Base-by-base conservation (phyloP, 2,113 vertebrate genomes). In the Atlantisia rogersi region DNA sequence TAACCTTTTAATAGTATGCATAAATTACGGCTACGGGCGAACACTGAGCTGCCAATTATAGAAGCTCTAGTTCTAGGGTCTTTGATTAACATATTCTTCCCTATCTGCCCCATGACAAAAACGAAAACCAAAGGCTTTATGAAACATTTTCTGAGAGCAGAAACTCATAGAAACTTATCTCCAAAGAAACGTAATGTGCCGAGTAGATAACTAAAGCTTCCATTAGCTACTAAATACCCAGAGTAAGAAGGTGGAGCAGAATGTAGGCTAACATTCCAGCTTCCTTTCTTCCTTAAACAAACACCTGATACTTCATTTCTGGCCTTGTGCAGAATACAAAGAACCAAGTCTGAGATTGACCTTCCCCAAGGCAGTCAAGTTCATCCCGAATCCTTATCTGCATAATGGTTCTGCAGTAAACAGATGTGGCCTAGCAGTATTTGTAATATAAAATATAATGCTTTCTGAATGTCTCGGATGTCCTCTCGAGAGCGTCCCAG, bases 1-100 rank as follows among this genome's bases (percentile, higher is more conserved):
- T 95, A 95, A 95, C 83, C 80, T 97, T 94, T 87, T 81, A 96
- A 88, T 94, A 74, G 63, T 65, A 65, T 2, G 75, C 81, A 90
- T 91, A 86, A 92, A 69, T 86, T 97, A 85, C 67, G 53, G 95
- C 84, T 94, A 73, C 0, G 4, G 35, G 80, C 95, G 74, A 82
- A 84, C 96, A 91, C 85, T 26, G 65, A 96, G 87, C 81, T 93
- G 94, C 82, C 42, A 97, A 96, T 95, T 80, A 58, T 22, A 92
- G 92, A 69, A 91, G 64, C 44, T 86, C 22, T 81, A 69, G 74
- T 92, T 86, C 92, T 60, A 93, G 84, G 52, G 35, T 26, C 58
- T 74, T 73, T 90, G 91, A 95, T 96, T 96, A 95, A 77, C 78
- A 56, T 96, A 58, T 86, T 94, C 39, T 63, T 96, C 32, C 67